Percentiles rank a stretch among this genome's conserved stretches.
These are phyloP conservation scores for Scaptomyza hsui DNA, from an alignment of 1,140 invertebrate species.

Conservation along the genomic window DNA sequence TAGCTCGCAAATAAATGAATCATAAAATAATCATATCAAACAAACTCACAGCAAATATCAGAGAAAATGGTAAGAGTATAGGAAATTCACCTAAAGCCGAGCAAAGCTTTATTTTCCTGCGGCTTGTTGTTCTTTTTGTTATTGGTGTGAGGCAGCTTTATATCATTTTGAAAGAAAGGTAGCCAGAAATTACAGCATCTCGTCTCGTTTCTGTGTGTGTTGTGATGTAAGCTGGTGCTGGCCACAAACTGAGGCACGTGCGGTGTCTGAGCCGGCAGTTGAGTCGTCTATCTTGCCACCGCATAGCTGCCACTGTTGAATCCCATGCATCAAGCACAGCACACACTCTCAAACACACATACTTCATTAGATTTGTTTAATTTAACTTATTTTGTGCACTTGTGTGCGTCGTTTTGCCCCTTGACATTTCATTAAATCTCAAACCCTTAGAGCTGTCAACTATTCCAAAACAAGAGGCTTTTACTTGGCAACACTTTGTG, in stretches of 20 bases:
- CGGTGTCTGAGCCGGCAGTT: slow-evolving; percentile 24
- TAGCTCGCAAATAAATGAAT: no score
- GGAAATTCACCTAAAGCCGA: neutral
- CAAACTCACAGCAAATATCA: no score
- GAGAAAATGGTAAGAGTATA: neutral
- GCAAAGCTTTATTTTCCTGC: neutral
- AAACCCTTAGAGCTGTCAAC: slow-evolving; percentile 10
- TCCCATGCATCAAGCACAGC: slow-evolving; percentile 28
- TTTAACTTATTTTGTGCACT: slow-evolving; percentile 61
- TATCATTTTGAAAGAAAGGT: slow-evolving; percentile 55
- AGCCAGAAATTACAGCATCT: slow-evolving; percentile 62
- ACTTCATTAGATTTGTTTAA: slow-evolving; percentile 73
- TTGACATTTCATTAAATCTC: slow-evolving; percentile 61
- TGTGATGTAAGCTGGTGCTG: slow-evolving; percentile 18
- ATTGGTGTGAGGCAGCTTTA: slow-evolving; percentile 22
- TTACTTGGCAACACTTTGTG: slow-evolving; percentile 14
- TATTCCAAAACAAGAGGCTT: slow-evolving; percentile 2
- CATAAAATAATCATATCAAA: no score
- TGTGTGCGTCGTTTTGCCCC: slow-evolving; percentile 19
- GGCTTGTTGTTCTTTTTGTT: neutral
- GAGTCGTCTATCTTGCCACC: slow-evolving; percentile 58
- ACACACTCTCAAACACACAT: slow-evolving; percentile 34
- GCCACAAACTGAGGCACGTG: slow-evolving; percentile 47
- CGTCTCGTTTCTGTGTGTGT: no score
- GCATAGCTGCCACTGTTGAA: slow-evolving; percentile 38